Base-by-base conservation (phyloP, 2,888 invertebrate species). In the Poecilobothrus nobilitatus region DNA sequence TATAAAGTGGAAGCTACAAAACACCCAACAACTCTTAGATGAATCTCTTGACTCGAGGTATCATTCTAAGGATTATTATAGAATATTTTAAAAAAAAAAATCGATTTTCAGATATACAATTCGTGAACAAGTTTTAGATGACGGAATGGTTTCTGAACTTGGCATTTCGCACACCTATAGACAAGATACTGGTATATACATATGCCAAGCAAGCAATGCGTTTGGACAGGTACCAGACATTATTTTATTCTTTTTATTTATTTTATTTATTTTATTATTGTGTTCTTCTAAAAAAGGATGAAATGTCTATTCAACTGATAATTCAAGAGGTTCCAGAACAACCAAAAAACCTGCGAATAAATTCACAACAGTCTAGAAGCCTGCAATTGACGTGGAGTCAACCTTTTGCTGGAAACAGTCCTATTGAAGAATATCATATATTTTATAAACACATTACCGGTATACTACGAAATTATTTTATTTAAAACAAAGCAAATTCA, bases 281-380 rank as follows among this genome's bases (percentile, higher is more conserved):
- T 68, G 65, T 44, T 64, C 66, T 21, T 67, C 12, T 44, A 53
- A 53, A 53, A 18, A 78, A 72, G 83, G 95, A 95, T 76, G 91
- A 93, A 80, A 92, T 94, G 88, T 89, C 91, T 68, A 92, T 95
- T 79, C 92, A 94, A 78, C 86, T 96, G 71, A 90, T 94, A 67
- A 92, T 96, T 37, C 93, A 95, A 84, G 90, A 95, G 85, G 91
- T 91, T 63, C 95, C 95, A 1, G 95, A 95, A 81, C 89, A 92
- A 79, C 95, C 95, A 5, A 89, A 90, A 78, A 92, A 93, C 78
- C 88, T 95, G 73, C 86, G 91, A 74, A 90, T 94, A 67, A 89
- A 91, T 76, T 92, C 94, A 73, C 92, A 92, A 77, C 90, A 91
- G 75, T 93, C 94, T 70, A 86, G 93, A 70, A 88, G 91, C 34